Evolutionary conservation across 2,888 invertebrate species (phyloP), one percentile per base, ranked within the genome.

Genomic region (Thymelicus lineola): DNA sequence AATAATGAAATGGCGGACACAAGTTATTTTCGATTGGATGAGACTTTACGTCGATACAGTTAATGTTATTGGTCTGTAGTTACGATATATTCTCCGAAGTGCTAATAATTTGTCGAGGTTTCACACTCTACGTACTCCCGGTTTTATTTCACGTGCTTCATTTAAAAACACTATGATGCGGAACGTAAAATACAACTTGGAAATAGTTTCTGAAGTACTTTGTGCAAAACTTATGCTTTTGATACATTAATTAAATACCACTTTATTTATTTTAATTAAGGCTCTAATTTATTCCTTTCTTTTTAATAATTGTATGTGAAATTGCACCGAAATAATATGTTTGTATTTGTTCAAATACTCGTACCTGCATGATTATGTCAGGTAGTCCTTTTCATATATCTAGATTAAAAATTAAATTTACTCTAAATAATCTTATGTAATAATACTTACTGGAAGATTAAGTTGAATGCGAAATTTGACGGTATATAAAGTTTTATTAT

Each of bases 1-100:
- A 48, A 36, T 59, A 66, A 38, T 38, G 48, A 38, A 48, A 50
- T 59, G 38, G 58, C 28, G 20, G 15, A 55, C 48, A 59, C 17
- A 59, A 66, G 57, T 66, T 53, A 20, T 60, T 53, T 66, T 7
- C 60, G 28, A 59, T 59, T 58, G 38, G 59, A 50, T 28, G 50
- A 60, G 42, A 17, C 20, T 60, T 53, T 60, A 53, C n/a, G 46
- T 53, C 59, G 36, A 50, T 66, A 38, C 59, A 45, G 59, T 66
- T 66, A 48, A 58, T 35, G 59, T 66, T 66, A 66, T 66, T 59
- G 66, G 50, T n/a, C 45, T 60, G 65, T 57, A 66, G 66, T 66
- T 50, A 53, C 59, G 35, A 42, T 66, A 66, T 20, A 38, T 66
- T 60, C 35, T 14, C 28, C 42, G 60, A 53, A 66, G 53, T 59